Evolutionary conservation across 2,113 vertebrate genomes (phyloP), one percentile per base, ranked within the genome.

Genomic region (Miniopterus natalensis): DNA sequence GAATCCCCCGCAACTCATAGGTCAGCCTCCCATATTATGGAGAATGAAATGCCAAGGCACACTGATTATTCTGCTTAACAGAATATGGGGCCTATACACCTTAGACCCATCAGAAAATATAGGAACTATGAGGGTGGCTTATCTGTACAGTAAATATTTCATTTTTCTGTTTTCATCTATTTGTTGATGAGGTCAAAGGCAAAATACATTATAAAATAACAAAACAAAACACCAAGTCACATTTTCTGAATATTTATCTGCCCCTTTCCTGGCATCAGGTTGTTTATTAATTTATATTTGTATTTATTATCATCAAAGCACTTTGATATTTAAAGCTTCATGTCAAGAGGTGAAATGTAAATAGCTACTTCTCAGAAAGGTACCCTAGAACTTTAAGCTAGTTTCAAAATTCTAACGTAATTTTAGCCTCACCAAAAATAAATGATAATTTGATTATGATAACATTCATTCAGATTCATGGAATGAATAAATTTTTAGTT

Each of bases 251-350:
- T 96, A 87, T 93, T 96, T 98, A 97, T 95, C 45, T 86, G 14
- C 1, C 89, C 95, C 45, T 97, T 98, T 68, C 23, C 75, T 96
- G 36, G 42, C 91, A 75, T 90, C 88, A 84, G 63, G 79, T 93
- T 97, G 80, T 84, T 98, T 98, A 97, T 95, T 98, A 75, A 92
- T 98, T 98, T 97, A 84, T 97, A 88, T 91, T 97, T 96, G 18
- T 90, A 97, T 98, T 84, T 96, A 97, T 98, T 98, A 98, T 98
- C 45, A 97, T 98, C 96, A 97, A 98, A 98, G 63, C 75, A n/a
- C 23, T 97, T 92, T 94, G 63, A 93, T 97, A 96, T 93, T 97
- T 98, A 96, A 98, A 98, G 23, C 36, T 96, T 40, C n/a, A 23
- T 96, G 95, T 97, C 81, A 95, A 74, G 73, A 93, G 47, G 96